These are phyloP conservation scores for Meandrusa payeni DNA, from an alignment of 2,888 invertebrate species.

Conservation along the genomic window DNA sequence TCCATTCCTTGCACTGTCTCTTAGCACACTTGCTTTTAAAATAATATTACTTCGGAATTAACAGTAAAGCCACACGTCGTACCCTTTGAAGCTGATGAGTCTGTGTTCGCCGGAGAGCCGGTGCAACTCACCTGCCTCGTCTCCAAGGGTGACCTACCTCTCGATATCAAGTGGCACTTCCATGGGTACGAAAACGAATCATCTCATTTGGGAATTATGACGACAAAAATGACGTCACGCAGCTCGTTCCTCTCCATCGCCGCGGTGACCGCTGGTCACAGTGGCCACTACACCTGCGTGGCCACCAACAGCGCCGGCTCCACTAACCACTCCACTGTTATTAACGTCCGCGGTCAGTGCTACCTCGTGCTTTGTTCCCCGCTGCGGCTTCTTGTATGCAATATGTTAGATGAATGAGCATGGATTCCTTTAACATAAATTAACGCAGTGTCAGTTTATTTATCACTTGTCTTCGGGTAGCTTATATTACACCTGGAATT, in stretches of 20 bases:
- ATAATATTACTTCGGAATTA: slow-evolving; percentile 79
- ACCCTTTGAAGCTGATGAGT: slow-evolving; percentile 82
- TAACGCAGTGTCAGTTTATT: slow-evolving; percentile 12
- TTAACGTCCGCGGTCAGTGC: slow-evolving; percentile 85
- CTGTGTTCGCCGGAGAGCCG: slow-evolving; percentile 83
- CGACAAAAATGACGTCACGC: slow-evolving; percentile 82
- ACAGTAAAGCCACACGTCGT: slow-evolving; percentile 80
- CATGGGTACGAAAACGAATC: slow-evolving; percentile 81
- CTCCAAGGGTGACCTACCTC: slow-evolving; percentile 85
- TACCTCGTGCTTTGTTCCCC: slow-evolving; percentile 39
- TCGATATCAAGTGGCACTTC: slow-evolving; percentile 88
- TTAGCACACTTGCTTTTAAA: slow-evolving; percentile 73
- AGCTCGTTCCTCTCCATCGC: slow-evolving; percentile 84
- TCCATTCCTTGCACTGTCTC: slow-evolving; percentile 66
- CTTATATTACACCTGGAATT: too few relatives aligned
- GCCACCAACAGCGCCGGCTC: slow-evolving; percentile 85
- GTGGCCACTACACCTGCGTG: slow-evolving; percentile 86
- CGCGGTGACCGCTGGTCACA: slow-evolving; percentile 83
- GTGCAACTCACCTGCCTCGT: slow-evolving; percentile 83
- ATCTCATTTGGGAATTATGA: slow-evolving; percentile 76
- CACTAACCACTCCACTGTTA: slow-evolving; percentile 80
- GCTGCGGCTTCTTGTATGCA: slow-evolving; percentile 3
- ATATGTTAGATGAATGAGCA: slow-evolving; percentile 7
- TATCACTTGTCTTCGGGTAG: too few relatives aligned
- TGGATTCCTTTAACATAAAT: slow-evolving; percentile 9